These are phyloP conservation scores for Mormyrus proboscirostris DNA, from an alignment of 2,797 vertebrate genomes.

Conservation along the genomic window DNA sequence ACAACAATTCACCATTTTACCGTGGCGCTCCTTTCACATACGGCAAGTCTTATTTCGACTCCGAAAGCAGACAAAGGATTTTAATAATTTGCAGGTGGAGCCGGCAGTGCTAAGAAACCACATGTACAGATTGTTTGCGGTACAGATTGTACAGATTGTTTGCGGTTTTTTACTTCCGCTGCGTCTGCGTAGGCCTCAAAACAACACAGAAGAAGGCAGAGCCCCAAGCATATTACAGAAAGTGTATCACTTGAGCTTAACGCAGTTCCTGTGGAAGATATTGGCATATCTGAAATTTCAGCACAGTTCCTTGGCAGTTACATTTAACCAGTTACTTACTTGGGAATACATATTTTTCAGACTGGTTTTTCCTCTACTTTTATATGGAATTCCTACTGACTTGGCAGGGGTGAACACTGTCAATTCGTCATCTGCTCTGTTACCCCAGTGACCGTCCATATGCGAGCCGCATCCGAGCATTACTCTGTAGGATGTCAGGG, in stretches of 20 bases:
- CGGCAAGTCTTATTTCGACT: not conserved
- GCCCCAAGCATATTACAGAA: conserved; percentile 11
- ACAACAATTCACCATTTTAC: not conserved
- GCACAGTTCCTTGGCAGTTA: not conserved
- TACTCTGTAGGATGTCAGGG: not conserved
- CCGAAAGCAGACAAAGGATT: not conserved
- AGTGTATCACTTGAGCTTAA: conserved; percentile 11
- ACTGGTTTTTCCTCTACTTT: not conserved
- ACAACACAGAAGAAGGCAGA: not conserved
- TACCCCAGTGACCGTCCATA: conserved; percentile 30
- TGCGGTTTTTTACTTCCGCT: not conserved
- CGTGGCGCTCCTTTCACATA: not conserved
- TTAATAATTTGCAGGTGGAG: conserved; percentile 18
- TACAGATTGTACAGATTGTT: not conserved
- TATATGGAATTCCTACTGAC: not conserved
- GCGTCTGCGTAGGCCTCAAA: conserved; percentile 14
- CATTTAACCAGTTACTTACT: not conserved
- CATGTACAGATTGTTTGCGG: conserved; percentile 15
- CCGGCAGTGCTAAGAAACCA: not conserved
- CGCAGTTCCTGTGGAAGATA: not conserved
- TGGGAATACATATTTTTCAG: not conserved
- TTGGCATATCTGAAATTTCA: not conserved
- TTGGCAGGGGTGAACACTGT: conserved; percentile 16
- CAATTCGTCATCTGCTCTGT: conserved; percentile 26
- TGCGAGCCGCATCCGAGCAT: conserved; percentile 22